A percentile compares a stretch with the other conserved stretches of the same genome.
These are phyloP conservation scores for Psylliodes chrysocephalus DNA, from an alignment of 2,888 invertebrate genomes.

Conservation along the genomic window DNA sequence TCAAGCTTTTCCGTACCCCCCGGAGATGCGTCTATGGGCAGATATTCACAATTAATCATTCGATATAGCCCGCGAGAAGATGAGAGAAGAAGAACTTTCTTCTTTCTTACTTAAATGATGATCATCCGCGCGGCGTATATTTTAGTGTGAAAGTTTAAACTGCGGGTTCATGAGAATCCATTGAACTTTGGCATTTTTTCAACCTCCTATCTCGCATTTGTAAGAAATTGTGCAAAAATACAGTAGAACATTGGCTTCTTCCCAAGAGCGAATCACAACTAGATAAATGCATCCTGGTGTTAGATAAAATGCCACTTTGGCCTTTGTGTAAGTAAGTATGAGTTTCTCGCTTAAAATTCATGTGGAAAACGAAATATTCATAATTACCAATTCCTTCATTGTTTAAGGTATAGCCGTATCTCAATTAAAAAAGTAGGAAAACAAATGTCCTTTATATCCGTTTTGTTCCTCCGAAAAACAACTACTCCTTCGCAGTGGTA, in stretches of 20 bases:
- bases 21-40: not conserved
- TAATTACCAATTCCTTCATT: no score
- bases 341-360: no score
- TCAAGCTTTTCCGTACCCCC: not conserved
- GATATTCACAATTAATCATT: constrained; percentile 37
- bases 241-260: not conserved
- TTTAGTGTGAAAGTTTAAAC: constrained; percentile 47
- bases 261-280: not conserved
- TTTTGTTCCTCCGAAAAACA: no score
- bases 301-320: no score
- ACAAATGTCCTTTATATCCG: no score
- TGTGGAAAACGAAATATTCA: no score
- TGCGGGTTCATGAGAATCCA: constrained; percentile 45
- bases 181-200: constrained; percentile 45
- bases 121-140: constrained; percentile 41
- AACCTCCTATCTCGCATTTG: constrained; percentile 34
- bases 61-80: constrained; percentile 29
- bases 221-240: constrained; percentile 32
- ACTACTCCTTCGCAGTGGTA: no score
- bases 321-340: no score
- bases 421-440: no score
- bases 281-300: not conserved
- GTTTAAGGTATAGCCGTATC: no score
- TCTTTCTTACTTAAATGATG: constrained; percentile 45
- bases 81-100: constrained; percentile 40